Percentiles rank a stretch among this genome's conserved stretches.
These are phyloP conservation scores for Pterocles burchelli DNA, from an alignment of 2,113 vertebrate species.

Conservation along the genomic window DNA sequence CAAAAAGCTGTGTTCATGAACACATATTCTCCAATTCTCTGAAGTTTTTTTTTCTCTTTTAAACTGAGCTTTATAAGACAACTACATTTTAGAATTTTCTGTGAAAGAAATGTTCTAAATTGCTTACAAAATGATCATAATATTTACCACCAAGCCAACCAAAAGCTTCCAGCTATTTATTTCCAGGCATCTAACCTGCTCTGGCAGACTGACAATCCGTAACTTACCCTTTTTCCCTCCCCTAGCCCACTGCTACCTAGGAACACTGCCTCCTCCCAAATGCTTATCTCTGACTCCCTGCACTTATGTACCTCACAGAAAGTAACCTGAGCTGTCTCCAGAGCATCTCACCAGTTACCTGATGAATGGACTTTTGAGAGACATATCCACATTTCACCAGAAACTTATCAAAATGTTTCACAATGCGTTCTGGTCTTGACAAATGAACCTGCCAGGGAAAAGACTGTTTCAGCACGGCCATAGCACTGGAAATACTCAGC, in stretches of 20 bases:
- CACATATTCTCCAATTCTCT: background rate
- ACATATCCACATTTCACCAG: background rate
- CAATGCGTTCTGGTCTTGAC: background rate
- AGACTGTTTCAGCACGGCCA: background rate
- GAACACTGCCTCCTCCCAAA: background rate
- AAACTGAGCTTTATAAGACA: background rate
- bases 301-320: background rate
- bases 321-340: background rate
- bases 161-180: background rate
- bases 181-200: background rate
- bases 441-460: background rate
- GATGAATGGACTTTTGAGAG: background rate
- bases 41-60: background rate
- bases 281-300: background rate
- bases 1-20: background rate
- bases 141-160: background rate
- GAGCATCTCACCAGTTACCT: background rate
- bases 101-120: background rate
- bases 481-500: background rate
- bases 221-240: background rate
- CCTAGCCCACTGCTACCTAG: background rate
- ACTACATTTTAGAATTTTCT: background rate
- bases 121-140: accelerated
- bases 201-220: background rate
- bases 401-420: background rate